Base-by-base conservation (phyloP, 2,888 invertebrate genomes). In the Orthonevra nobilis region DNA sequence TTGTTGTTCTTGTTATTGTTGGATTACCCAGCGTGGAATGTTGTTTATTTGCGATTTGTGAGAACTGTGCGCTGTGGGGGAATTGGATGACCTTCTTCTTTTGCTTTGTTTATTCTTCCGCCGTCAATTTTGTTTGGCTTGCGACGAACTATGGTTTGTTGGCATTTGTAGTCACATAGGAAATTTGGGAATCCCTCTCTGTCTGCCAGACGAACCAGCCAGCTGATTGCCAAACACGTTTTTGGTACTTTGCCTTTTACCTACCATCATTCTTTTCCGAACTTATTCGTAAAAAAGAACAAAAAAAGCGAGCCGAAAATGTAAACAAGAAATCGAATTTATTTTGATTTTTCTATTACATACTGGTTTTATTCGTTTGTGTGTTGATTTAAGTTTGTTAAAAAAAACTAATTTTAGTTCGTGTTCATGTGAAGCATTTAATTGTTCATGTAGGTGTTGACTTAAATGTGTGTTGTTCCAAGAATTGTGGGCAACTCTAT, bases 51-150 rank as follows among this genome's bases (percentile, higher is more conserved):
- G 14, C 20, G 14, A 6, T 44, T 10, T n/a, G n/a, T n/a, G n/a
- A n/a, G n/a, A n/a, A n/a, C n/a, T n/a, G n/a, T n/a, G 14, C 48
- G 38, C 12, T 26, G 54, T 56, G 34, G 54, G 46, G 48, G 12
- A 42, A 42, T 44, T n/a, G 10, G 3, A 30, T 61, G 69, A 63
- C 75, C 75, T 75, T 75, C 75, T 38, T 30, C 36, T 50, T 36
- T 52, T 54, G 38, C 5, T 32, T 56, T 50, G 58, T 30, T 48
- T 26, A 9, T 38, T 6, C n/a, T 38, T 40, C 40, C 5, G 32
- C 26, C 32, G 44, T 15, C 20, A 23, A 15, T 36, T 36, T 32
- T 30, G 23, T 30, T 44, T 44, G 34, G 7, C 9, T 30, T 36
- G 46, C n/a, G 23, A 20, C 63, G 10, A 9, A 19, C 30, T 34